Conservation (phyloP, 2,113 vertebrate genomes). For the Polypterus senegalus region DNA sequence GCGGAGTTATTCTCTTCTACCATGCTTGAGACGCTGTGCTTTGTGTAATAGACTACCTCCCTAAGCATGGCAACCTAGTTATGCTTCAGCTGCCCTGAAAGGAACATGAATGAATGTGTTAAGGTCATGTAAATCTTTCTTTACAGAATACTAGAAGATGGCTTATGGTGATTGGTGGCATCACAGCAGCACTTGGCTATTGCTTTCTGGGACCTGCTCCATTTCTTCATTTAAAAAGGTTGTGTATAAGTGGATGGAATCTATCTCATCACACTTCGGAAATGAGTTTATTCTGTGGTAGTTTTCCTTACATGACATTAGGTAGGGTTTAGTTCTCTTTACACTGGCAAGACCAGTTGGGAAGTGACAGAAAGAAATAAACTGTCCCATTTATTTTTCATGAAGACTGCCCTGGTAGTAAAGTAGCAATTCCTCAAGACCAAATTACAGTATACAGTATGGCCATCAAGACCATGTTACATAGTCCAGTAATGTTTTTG, state of each 20-base stretch:
- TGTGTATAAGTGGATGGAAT: constrained; percentile 1
- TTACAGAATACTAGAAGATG: constrained; percentile 54
- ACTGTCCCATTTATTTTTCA: too few species aligned
- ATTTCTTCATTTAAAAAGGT: constrained; percentile 70
- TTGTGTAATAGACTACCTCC: too few species aligned
- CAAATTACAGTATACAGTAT: too few species aligned
- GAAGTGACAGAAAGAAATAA: background rate
- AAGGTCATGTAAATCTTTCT: background rate
- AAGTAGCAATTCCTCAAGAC: too few species aligned
- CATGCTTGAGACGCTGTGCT: too few species aligned
- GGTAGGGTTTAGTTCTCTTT: background rate
- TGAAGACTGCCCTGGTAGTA: too few species aligned
- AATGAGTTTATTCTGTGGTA: background rate
- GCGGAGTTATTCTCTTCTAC: too few species aligned
- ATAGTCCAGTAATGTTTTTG: too few species aligned
- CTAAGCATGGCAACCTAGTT: too few species aligned
- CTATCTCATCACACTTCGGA: background rate
- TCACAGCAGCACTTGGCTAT: constrained; percentile 55
- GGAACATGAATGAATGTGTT: too few species aligned
- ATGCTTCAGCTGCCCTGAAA: too few species aligned
- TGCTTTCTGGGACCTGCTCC: constrained; percentile 73
- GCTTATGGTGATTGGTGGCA: constrained; percentile 59
- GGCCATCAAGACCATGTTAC: too few species aligned
- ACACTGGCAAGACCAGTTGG: background rate
- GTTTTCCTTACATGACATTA: background rate